phyloP scores from a whole-genome alignment of 1,140 invertebrate genomes.

The Samia ricini region DNA sequence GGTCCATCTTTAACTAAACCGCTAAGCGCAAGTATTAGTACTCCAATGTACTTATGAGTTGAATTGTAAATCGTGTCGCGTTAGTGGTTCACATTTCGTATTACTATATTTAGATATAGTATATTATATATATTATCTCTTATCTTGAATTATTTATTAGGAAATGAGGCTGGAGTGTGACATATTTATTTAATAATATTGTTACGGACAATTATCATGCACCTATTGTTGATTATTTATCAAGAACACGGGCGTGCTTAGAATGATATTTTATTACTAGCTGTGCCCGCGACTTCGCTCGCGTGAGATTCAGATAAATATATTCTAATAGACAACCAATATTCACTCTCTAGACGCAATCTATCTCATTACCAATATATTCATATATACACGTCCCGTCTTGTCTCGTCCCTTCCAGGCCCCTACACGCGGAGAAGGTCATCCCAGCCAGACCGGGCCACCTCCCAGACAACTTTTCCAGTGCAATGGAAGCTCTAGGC shows the following conservation, averaged over 20 bases:
- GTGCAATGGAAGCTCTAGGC: no score
- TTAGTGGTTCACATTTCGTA: conserved; percentile 26
- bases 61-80: conserved; percentile 42
- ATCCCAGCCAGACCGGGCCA: no score
- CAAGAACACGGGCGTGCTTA: background rate
- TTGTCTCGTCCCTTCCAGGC: no score
- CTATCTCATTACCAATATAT: no score
- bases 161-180: conserved; percentile 15
- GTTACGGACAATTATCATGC: conserved; percentile 6
- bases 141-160: conserved; percentile 13
- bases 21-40: conserved; percentile 61
- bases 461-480: no score
- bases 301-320: no score
- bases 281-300: no score
- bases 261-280: background rate
- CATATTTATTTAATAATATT: conserved; percentile 16
- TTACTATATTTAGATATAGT: conserved; percentile 25
- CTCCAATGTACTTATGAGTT: conserved; percentile 36
- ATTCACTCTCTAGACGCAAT: no score
- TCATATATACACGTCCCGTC: no score
- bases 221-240: background rate
- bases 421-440: no score
- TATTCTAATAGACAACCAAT: no score
- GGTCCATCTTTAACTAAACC: conserved; percentile 52
- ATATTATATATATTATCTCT: no score